Base-by-base conservation (phyloP, 2,113 vertebrate species). In the Felis chaus region DNA sequence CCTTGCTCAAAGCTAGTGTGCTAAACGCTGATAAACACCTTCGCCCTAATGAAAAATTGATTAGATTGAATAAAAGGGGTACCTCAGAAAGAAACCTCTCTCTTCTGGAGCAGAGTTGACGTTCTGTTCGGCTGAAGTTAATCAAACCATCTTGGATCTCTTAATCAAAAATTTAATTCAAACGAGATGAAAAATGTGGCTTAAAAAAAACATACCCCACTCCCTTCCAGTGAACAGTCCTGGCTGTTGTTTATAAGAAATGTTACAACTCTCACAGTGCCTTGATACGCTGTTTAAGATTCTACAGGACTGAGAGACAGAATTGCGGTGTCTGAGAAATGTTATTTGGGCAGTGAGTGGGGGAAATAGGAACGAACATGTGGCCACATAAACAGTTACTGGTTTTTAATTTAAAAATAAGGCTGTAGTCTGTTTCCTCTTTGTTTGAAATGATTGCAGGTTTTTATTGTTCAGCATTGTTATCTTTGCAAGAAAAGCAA, bases 31-130 rank as follows among this genome's bases (percentile, higher is more conserved):
- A 99, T 99, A 99, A 99, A 99, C 99, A 99, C 99, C 99, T 99
- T 99, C 98, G 98, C 98, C 98, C 99, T 99, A 99, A 99, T 99
- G 99, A 99, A 99, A 99, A 99, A 99, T 99, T 99, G 99, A 99
- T 99, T 99, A 98, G 98, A 99, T 99, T 98, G 99, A 99, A 98
- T 98, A 98, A 98, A 99, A 98, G 98, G 95, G 98, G 98, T 96
- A 97, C 96, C 98, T 98, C 98, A 92, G 98, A 98, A 99, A 98
- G 98, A 98, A 99, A 97, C 94, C 95, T 98, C 96, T 90, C 29
- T 94, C 69, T 98, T 98, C 97, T 69, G 27, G 84, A 98, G 98
- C 97, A 71, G 39, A 1, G 48, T 92, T 98, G 97, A 98, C 41
- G 81, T 98, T 99, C 97, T 98, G 96, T 94, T 95, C 97, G 96